A percentile compares a stretch with the other conserved stretches of the same genome.
phyloP scores from a whole-genome alignment of 2,113 vertebrate genomes.

The Bucco capensis region DNA sequence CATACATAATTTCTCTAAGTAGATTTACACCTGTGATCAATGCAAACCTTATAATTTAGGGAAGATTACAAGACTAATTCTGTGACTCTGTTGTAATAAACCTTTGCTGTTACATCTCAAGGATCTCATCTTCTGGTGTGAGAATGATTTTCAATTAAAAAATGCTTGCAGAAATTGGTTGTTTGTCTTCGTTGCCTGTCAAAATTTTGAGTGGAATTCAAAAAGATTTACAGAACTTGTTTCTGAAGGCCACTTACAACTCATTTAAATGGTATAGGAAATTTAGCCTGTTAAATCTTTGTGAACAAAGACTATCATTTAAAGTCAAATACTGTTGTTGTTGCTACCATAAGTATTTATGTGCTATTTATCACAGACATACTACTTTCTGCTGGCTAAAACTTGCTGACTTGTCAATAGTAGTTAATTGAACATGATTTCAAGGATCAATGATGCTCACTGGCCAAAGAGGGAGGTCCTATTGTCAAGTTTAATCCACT shows the following conservation, averaged over 20 bases:
- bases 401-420: background rate
- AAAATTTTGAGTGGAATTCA: constrained; percentile 24
- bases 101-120: constrained; percentile 1
- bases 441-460: background rate
- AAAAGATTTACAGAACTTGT: background rate
- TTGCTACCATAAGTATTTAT: background rate
- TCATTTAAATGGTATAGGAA: background rate
- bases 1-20: background rate
- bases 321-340: background rate
- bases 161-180: background rate
- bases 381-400: background rate
- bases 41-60: background rate
- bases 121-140: background rate
- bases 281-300: background rate
- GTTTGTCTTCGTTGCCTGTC: constrained; percentile 38
- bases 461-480: background rate
- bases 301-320: background rate
- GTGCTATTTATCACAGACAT: background rate
- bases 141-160: constrained; percentile 31
- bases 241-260: constrained; percentile 12
- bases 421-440: background rate
- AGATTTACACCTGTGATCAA: constrained; percentile 8
- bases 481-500: background rate
- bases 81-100: background rate
- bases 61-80: background rate